These are phyloP conservation scores for Lithosia quadra DNA, from an alignment of 2,888 invertebrate genomes.

Conservation along the genomic window DNA sequence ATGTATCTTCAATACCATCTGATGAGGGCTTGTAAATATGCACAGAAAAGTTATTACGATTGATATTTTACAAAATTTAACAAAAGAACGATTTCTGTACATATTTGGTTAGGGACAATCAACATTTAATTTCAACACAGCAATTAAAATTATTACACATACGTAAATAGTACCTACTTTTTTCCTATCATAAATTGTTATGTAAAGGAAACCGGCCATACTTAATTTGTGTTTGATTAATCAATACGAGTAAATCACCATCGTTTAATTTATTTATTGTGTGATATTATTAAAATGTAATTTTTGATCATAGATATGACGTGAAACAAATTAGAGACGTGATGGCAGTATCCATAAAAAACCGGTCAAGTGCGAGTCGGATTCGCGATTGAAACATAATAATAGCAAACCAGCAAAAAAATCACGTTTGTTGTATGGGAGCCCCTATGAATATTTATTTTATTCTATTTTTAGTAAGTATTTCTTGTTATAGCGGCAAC, in stretches of 20 bases:
- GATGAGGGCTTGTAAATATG: background rate
- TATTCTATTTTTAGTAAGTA: no score
- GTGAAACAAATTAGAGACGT: background rate
- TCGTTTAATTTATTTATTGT: background rate
- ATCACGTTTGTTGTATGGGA: no score
- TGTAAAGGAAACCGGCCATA: background rate
- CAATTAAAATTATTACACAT: slow-evolving; percentile 3
- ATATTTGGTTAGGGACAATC: background rate
- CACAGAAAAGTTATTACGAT: background rate
- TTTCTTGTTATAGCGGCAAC: no score
- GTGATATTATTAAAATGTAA: background rate
- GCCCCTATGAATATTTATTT: no score
- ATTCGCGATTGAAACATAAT: no score
- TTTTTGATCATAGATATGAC: background rate
- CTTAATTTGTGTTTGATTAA: background rate
- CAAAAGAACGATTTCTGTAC: background rate
- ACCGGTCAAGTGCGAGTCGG: no score
- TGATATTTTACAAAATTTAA: background rate
- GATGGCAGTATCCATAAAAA: no score
- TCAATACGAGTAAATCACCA: background rate
- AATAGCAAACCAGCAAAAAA: no score
- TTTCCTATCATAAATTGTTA: background rate
- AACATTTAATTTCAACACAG: background rate
- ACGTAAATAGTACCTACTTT: background rate
- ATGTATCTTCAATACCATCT: background rate